Evolutionary conservation across 2,113 vertebrate genomes (phyloP).

Genomic region (Oncorhynchus kisutch): DNA sequence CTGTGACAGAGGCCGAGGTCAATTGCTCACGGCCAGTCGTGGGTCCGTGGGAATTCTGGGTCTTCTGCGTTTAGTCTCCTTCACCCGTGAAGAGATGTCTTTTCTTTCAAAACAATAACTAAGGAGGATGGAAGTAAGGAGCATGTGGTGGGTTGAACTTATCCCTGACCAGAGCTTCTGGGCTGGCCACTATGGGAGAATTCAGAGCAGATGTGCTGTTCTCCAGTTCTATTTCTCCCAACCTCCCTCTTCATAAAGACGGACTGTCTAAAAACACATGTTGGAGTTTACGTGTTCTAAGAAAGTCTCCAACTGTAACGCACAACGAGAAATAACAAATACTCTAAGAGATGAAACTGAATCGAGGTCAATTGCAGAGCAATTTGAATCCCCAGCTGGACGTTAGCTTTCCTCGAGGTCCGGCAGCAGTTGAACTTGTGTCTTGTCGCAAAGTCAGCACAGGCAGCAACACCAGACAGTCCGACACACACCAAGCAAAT

Average conservation of each 20-base stretch:
- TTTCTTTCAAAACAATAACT: background rate
- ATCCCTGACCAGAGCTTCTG: background rate
- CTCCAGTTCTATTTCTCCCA: background rate
- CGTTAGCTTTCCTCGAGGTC: no score
- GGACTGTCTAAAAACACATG: background rate
- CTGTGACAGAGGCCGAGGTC: background rate
- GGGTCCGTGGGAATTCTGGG: background rate
- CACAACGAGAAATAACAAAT: background rate
- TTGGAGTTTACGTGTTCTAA: no score
- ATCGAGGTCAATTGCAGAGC: no score
- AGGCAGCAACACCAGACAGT: background rate
- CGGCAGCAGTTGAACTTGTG: no score
- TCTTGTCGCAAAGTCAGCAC: background rate
- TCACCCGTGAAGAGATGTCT: background rate
- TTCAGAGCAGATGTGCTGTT: background rate
- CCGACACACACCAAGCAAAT: background rate
- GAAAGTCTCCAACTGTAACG: no score
- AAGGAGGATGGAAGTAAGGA: background rate
- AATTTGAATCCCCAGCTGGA: no score
- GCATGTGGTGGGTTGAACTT: background rate
- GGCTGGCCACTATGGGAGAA: background rate
- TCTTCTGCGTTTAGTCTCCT: background rate
- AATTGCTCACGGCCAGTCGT: background rate
- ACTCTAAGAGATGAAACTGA: no score
- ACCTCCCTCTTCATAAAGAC: background rate